A percentile compares a stretch with the other conserved stretches of the same genome.
phyloP scores from a whole-genome alignment of 2,888 invertebrate genomes.

The Latrodectus elegans region DNA sequence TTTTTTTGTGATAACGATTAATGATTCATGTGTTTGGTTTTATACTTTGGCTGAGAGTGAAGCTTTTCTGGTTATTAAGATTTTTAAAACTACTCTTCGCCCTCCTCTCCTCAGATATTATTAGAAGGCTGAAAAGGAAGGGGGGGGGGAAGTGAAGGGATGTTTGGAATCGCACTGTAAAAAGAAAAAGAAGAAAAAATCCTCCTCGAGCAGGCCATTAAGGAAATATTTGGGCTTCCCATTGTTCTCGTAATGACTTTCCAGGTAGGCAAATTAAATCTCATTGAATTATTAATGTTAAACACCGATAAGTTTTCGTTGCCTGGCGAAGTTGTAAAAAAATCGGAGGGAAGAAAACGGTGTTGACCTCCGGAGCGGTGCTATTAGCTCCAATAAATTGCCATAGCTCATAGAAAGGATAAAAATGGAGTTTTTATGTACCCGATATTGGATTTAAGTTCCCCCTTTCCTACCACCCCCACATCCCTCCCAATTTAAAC shows the following conservation, averaged over 20 bases:
- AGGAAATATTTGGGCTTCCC: constrained; percentile 63
- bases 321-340: constrained; percentile 37
- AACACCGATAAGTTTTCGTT: constrained; percentile 65
- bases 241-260: constrained; percentile 65
- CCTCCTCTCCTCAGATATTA: not conserved
- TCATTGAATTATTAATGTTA: constrained; percentile 69
- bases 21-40: no score
- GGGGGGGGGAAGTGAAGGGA: constrained; percentile 1
- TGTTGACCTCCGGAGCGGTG: constrained; percentile 36
- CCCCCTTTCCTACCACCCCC: constrained; percentile 7
- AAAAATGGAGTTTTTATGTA: constrained; percentile 50
- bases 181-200: constrained; percentile 28
- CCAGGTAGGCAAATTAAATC: constrained; percentile 67
- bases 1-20: no score
- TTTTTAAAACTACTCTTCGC: not conserved
- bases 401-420: constrained; percentile 47
- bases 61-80: not conserved
- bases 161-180: not conserved
- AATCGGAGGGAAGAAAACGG: constrained; percentile 1
- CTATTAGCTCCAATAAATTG: constrained; percentile 64
- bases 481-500: constrained; percentile 49
- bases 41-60: no score
- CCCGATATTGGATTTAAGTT: constrained; percentile 66
- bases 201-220: constrained; percentile 53
- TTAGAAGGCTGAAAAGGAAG: constrained; percentile 6